phyloP scores from a whole-genome alignment of 1,140 invertebrate species.

The Orius insidiosus region DNA sequence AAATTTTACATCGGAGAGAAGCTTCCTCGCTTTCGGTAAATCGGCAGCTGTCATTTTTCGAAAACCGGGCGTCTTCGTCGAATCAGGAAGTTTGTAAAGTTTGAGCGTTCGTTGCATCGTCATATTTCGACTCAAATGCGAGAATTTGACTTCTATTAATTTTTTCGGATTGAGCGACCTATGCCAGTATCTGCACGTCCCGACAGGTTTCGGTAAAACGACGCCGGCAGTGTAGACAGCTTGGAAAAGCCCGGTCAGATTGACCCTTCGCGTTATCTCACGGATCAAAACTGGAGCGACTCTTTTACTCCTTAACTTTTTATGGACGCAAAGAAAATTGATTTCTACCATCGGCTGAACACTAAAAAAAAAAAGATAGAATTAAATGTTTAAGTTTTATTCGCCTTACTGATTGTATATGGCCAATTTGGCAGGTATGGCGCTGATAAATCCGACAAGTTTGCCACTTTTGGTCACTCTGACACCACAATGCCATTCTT shows the following conservation, averaged over 20 bases:
- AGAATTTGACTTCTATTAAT: conserved; percentile 95
- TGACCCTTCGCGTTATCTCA: conserved; percentile 95
- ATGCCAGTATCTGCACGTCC: conserved; percentile 96
- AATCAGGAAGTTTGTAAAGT: conserved; percentile 85
- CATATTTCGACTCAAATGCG: conserved; percentile 92
- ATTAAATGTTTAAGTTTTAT: no score
- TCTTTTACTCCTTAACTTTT: conserved; percentile 91
- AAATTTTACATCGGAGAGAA: conserved; percentile 45
- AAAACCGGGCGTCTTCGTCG: conserved; percentile 63
- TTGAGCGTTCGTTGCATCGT: conserved; percentile 97
- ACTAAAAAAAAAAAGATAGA: conserved; percentile 31
- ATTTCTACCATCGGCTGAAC: conserved; percentile 92
- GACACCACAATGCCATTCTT: conserved; percentile 94
- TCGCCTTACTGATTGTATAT: conserved; percentile 69
- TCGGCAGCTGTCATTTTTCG: conserved; percentile 60
- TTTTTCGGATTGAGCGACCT: conserved; percentile 96
- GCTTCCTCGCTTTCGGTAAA: conserved; percentile 56
- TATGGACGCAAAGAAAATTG: conserved; percentile 98
- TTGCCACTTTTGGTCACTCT: conserved; percentile 80
- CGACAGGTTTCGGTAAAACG: conserved; percentile 91
- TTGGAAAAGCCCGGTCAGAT: conserved; percentile 88
- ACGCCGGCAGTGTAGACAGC: conserved; percentile 98
- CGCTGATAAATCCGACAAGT: conserved; percentile 95
- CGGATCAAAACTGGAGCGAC: conserved; percentile 95
- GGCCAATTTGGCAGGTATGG: conserved; percentile 80